phyloP scores from a whole-genome alignment of 53 echinoderm and acorn worm genomes.

The Stichopus horrens region DNA sequence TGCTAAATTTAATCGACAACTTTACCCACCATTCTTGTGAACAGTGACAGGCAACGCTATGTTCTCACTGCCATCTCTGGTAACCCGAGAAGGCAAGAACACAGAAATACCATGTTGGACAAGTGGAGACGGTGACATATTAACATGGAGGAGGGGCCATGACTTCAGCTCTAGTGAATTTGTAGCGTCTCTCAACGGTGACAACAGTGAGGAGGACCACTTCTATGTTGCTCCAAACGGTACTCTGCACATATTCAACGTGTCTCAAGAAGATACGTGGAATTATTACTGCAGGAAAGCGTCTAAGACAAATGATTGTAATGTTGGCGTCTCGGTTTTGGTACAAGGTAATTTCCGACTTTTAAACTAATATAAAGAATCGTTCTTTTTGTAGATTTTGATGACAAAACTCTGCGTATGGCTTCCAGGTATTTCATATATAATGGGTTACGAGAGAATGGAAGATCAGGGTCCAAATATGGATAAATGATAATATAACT shows the following conservation, averaged over 20 bases:
- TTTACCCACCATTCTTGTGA: too few relatives aligned
- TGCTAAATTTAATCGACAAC: too few relatives aligned
- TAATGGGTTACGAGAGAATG: too few relatives aligned
- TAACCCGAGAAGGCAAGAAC: background rate
- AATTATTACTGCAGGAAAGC: constrained; percentile 1
- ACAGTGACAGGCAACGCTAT: too few relatives aligned
- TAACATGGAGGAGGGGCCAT: constrained; percentile 2
- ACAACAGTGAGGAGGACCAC: too few relatives aligned
- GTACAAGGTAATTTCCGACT: background rate
- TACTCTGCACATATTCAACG: background rate
- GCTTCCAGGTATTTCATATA: too few relatives aligned
- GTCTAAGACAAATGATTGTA: background rate
- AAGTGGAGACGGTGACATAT: background rate
- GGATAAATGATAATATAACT: too few relatives aligned
- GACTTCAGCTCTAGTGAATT: background rate
- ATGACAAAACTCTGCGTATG: too few relatives aligned
- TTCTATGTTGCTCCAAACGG: background rate
- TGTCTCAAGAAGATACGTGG: background rate
- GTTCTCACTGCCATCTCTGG: constrained; percentile 10
- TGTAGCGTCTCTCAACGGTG: background rate
- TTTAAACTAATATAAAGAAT: background rate
- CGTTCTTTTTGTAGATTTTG: too few relatives aligned
- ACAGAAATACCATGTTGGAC: constrained; percentile 8
- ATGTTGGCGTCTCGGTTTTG: background rate
- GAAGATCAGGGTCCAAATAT: too few relatives aligned